Evolutionary conservation across 2,888 invertebrate genomes (phyloP), one percentile per base, ranked within the genome.

Genomic region (Aproaerema taeniolella): DNA sequence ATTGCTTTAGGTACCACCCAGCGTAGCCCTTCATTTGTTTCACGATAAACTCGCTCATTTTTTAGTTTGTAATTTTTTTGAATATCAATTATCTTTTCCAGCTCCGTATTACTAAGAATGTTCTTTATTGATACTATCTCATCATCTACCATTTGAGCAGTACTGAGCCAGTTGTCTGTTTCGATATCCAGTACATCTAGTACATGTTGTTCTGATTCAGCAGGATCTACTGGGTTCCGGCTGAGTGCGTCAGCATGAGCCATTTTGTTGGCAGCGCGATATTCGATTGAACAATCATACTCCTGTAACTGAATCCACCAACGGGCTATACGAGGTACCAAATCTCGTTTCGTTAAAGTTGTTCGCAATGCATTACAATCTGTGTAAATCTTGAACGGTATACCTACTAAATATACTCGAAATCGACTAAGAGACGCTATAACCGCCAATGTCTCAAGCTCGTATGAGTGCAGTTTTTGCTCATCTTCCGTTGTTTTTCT

Each of bases 371-470:
- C 45, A 31, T 41, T 50, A 38, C 49, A 52, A 9, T 55, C 51
- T 0, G 54, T 45, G 1, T 47, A 9, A 2, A 52, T 41, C 15
- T 37, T 50, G 29, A 55, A 52, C 2, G 39, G 25, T 4, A 41
- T 38, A 1, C 55, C 50, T 13, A 52, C 11, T 1, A 53, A 13
- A 37, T 47, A 52, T 0, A 50, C 49, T n/a, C 51, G 28, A 34
- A 54, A 54, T 24, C 39, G 39, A n/a, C 35, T 26, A 7, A 52
- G 29, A 2, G 48, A 44, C 2, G 38, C 20, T 14, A 52, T 16
- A 0, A 49, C 37, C 1, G 48, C 48, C 3, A 51, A 24, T 0
- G 52, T 47, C 31, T 57, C 52, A 3, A 57, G 25, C 10, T 56
- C 53, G 33, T 43, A 55, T 0, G 49, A 41, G 13, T 45, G 46